Evolutionary conservation across 2,113 vertebrate genomes (phyloP), one percentile per base, ranked within the genome.

Genomic region (Orthonyx spaldingii): DNA sequence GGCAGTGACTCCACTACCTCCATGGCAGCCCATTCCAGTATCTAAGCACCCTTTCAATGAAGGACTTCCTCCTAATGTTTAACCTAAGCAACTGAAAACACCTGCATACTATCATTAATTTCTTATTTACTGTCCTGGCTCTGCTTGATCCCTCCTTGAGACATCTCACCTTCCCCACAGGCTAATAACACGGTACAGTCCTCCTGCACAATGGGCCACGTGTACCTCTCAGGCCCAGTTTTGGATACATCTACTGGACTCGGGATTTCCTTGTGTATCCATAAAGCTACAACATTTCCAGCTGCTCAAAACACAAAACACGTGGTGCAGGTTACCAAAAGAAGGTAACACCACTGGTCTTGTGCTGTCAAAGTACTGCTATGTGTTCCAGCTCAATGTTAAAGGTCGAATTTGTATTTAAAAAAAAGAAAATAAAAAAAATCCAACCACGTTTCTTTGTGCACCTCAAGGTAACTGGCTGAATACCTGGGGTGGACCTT

Each of bases 401-500:
- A 41, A 49, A 41, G 0, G 5, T 19, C 3, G 3, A 24, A 20
- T 17, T 4, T 1, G 18, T 13, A 6, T 22, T 49, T 6, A 7
- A 26, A 27, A 35, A 13, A 19, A 32, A 32, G 33, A 13, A 30
- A 41, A 19, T 4, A 7, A n/a, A 24, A 46, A 20, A 39, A 57
- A 41, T 5, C 12, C 26, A 52, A 37, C 14, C 18, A 39, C 13
- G 11, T 8, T 49, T 50, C 11, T 17, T 2, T 2, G 33, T 12
- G 70, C 17, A 4, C 22, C 10, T 24, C 26, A 11, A 16, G 16
- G 17, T 1, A 10, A 4, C 5, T 6, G 7, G 60, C 74, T 27
- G 22, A 8, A 19, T 98, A 99, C 99, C 99, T 98, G 6, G 99
- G 98, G 94, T 99, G 99, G 37, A 85, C 95, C 46, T 76, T 96